phyloP scores from a whole-genome alignment of 1,140 invertebrate genomes.

The Drosophila melanogaster region DNA sequence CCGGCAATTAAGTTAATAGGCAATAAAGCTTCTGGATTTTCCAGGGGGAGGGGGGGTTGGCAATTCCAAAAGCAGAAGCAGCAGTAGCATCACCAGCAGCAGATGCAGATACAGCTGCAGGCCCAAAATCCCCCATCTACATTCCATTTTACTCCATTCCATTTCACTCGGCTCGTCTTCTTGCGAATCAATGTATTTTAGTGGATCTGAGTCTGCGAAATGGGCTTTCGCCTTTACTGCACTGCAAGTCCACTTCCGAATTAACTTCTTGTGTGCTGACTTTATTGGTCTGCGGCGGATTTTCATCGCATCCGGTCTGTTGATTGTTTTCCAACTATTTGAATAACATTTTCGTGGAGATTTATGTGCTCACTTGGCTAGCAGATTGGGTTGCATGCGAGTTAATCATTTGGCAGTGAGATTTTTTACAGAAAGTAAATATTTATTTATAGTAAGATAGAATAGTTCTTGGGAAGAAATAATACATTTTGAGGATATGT shows the following conservation, averaged over 20 bases:
- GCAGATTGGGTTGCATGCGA: not conserved
- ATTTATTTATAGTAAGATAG: not conserved
- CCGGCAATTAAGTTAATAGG: constrained; percentile 74
- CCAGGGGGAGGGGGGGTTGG: constrained; percentile 5
- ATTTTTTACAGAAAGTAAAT: not conserved
- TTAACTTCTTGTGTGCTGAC: constrained; percentile 17
- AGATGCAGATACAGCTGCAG: constrained; percentile 21
- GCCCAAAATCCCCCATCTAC: not conserved
- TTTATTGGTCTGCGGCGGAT: constrained; percentile 11
- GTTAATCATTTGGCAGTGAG: not conserved
- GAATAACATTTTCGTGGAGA: not conserved
- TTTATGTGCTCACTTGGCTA: not conserved
- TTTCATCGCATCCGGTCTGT: not conserved
- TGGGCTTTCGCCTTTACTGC: constrained; percentile 3
- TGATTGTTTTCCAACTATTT: constrained; percentile 5
- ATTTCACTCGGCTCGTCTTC: not conserved
- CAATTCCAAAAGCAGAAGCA: not conserved
- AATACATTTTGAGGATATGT: too few relatives aligned
- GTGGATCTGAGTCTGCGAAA: constrained; percentile 15
- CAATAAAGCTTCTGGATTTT: constrained; percentile 70
- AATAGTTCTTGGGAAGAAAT: too few relatives aligned
- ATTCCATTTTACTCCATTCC: not conserved
- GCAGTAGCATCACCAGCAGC: not conserved
- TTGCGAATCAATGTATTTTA: constrained; percentile 7
- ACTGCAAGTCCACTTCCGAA: constrained; percentile 20